Conservation (phyloP, 2,113 vertebrate species). For the Phalacrocorax brasilianus region DNA sequence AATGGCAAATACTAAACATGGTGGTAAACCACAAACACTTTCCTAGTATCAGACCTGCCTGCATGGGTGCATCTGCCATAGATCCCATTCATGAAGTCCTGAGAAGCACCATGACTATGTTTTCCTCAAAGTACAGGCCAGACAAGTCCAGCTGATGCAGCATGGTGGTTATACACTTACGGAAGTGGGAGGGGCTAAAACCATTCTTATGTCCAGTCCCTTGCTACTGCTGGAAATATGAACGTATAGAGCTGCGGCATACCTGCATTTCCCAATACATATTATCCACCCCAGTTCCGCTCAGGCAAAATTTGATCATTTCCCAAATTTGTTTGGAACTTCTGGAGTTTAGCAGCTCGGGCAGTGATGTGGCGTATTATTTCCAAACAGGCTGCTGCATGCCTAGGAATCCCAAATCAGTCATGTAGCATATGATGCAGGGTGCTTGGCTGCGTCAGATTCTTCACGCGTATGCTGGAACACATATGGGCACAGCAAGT, state of each 20-base stretch:
- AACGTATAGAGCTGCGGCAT: not conserved
- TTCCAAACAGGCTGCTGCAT: not conserved
- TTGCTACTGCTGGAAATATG: not conserved
- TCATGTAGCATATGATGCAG: not conserved
- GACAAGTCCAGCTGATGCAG: not conserved
- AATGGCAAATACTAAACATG: not conserved
- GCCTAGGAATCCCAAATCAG: not conserved
- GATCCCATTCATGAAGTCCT: not conserved
- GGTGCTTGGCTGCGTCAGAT: not conserved
- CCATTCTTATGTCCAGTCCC: not conserved
- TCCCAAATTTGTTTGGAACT: not conserved
- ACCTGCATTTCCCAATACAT: not conserved
- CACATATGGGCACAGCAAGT: not conserved
- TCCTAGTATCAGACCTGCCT: not conserved
- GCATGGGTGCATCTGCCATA: not conserved
- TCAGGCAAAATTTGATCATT: not conserved
- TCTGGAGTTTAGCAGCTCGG: not conserved
- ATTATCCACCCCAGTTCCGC: not conserved
- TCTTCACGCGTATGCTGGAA: not conserved
- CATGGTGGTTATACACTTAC: not conserved
- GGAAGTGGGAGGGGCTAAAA: not conserved
- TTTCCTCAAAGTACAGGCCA: not conserved
- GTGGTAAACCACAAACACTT: not conserved
- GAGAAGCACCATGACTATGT: not conserved
- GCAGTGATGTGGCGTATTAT: not conserved